These are phyloP conservation scores for Drosophila ficusphila DNA, from an alignment of 1,140 invertebrate genomes.

Conservation along the genomic window DNA sequence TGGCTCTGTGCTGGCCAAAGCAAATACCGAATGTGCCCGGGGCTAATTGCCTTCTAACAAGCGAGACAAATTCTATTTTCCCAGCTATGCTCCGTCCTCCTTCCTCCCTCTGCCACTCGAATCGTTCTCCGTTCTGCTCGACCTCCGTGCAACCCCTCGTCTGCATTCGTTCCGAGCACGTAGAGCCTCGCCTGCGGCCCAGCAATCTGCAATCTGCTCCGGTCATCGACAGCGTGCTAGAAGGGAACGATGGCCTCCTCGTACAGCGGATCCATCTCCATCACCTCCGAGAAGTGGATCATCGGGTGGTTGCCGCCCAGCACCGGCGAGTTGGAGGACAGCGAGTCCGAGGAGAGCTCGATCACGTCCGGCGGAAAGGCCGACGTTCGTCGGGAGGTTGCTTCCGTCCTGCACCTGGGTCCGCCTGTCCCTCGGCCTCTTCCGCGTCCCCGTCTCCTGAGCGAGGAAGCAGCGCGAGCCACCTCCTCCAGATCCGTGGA, in stretches of 20 bases:
- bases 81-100: constrained; percentile 18
- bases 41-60: constrained; percentile 83
- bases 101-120: background rate
- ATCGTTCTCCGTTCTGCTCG: background rate
- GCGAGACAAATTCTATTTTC: constrained; percentile 76
- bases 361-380: constrained; percentile 54
- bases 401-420: background rate
- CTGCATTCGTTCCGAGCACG: constrained; percentile 70
- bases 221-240: constrained; percentile 8
- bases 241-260: constrained; percentile 70
- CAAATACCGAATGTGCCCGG: constrained; percentile 63
- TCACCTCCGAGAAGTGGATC: constrained; percentile 4
- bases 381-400: background rate
- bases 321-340: constrained; percentile 32
- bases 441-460: constrained; percentile 12
- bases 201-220: background rate
- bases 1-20: constrained; percentile 36
- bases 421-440: constrained; percentile 1
- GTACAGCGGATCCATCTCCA: constrained; percentile 66
- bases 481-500: constrained; percentile 60
- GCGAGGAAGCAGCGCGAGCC: background rate
- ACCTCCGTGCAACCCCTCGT: constrained; percentile 47
- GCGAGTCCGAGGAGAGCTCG: constrained; percentile 67
- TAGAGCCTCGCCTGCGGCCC: constrained; percentile 38
- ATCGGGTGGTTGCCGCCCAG: background rate